phyloP scores from a whole-genome alignment of 2,888 invertebrate genomes.

The Phaedon cochleariae region DNA sequence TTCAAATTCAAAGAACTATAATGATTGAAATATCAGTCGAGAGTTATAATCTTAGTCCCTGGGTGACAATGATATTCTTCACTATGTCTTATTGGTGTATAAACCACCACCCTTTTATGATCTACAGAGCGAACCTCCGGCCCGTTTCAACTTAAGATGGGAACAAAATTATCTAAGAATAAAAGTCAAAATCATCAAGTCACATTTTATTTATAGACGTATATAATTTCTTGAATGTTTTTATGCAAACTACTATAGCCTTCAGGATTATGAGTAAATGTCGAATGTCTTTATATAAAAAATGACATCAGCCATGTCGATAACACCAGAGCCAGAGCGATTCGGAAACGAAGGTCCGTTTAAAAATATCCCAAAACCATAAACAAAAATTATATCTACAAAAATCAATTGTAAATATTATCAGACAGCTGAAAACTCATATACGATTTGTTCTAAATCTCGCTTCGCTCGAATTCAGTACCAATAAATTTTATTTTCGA shows the following conservation, averaged over 20 bases:
- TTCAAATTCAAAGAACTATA: too few relatives aligned
- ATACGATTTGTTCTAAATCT: constrained; percentile 10
- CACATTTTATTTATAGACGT: neutral
- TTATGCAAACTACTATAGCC: neutral
- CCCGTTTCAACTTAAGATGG: neutral
- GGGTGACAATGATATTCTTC: too few relatives aligned
- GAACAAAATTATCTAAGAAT: neutral
- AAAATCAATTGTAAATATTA: constrained; percentile 16
- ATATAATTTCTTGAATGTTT: neutral
- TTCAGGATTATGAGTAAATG: neutral
- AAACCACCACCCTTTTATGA: too few relatives aligned
- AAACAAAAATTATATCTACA: constrained; percentile 10
- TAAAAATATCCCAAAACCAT: constrained; percentile 15
- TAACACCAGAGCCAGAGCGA: constrained; percentile 5
- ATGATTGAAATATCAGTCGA: too few relatives aligned
- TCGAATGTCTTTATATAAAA: neutral
- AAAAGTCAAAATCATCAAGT: neutral
- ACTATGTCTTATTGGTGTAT: too few relatives aligned
- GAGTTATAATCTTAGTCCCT: too few relatives aligned
- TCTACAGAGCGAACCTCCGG: too few relatives aligned
- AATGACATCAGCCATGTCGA: neutral
- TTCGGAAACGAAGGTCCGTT: neutral
- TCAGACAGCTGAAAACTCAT: constrained; percentile 2
- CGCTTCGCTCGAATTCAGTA: neutral
- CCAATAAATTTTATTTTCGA: constrained; percentile 12